Evolutionary conservation across 2,113 vertebrate species (phyloP), one percentile per base, ranked within the genome.

Genomic region (Crotophaga sulcirostris): DNA sequence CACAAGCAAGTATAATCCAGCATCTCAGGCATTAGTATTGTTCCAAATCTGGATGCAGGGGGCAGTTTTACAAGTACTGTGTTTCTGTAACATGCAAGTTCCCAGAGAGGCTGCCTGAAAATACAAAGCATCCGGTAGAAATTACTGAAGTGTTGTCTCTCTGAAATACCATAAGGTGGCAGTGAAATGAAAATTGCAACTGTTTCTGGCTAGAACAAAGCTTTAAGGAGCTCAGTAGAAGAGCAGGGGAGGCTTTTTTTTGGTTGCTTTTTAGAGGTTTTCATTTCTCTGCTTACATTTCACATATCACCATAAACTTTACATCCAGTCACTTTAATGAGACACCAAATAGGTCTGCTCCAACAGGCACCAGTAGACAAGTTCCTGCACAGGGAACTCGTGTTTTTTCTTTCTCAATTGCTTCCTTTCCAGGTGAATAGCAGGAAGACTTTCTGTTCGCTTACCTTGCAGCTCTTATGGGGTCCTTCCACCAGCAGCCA

Each of bases 111-210:
- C 36, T 62, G 67, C 80, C 44, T 89, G 84, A 80, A 70, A 72
- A 84, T 3, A 3, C 0, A 0, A 69, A 84, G 52, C 28, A 14
- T 60, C 89, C 4, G 0, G 74, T 11, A 66, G 79, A 80, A 91
- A 69, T 82, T 74, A 44, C 42, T 36, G 38, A 82, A 52, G 73
- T 96, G 93, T 96, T 94, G 40, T 76, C 95, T 95, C 95, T 84
- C 91, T 78, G 44, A 66, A 92, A 94, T 96, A 77, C 95, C 96
- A 79, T 97, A 73, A 96, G 91, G 94, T 97, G 93, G 94, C 96
- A 95, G 95, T 79, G 96, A 93, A 66, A 85, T 96, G 84, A 87
- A 96, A 94, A 82, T 6, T 33, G 49, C 10, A 62, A 20, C 49
- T 54, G 68, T 79, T 91, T 90, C 66, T 82, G 31, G 40, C 36